Conservation (phyloP, 1,140 invertebrate species). For the Samia ricini region DNA sequence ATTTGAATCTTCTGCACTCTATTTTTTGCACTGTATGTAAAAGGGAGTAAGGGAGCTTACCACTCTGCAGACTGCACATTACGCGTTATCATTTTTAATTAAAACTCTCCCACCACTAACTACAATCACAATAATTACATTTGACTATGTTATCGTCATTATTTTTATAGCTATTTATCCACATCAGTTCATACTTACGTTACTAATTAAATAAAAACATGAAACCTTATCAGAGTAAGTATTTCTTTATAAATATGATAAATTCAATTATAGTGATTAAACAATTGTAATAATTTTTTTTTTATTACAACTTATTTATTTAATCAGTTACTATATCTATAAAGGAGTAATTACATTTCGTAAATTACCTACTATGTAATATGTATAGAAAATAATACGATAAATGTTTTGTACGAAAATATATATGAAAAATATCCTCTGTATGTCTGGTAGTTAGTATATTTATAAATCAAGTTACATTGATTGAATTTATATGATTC, state of each 20-base stretch:
- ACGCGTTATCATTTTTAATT: constrained; percentile 72
- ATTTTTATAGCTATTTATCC: constrained; percentile 20
- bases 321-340: not conserved
- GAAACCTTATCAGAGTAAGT: not conserved
- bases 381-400: no score
- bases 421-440: no score
- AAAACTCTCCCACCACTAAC: constrained; percentile 42
- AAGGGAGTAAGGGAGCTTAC: constrained; percentile 39
- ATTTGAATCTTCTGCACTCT: not conserved
- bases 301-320: not conserved
- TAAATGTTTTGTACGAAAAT: no score
- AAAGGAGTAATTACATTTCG: not conserved
- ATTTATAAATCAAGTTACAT: no score
- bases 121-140: constrained; percentile 27
- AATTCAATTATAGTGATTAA: not conserved
- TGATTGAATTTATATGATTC: no score
- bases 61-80: constrained; percentile 48
- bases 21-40: constrained; percentile 20
- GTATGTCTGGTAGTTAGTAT: no score
- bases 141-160: constrained; percentile 18
- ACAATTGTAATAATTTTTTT: not conserved
- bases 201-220: not conserved
- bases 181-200: no score
- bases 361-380: no score
- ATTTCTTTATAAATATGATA: not conserved